These are phyloP conservation scores for Magallana gigas DNA, from an alignment of 1,140 invertebrate species.

Conservation along the genomic window DNA sequence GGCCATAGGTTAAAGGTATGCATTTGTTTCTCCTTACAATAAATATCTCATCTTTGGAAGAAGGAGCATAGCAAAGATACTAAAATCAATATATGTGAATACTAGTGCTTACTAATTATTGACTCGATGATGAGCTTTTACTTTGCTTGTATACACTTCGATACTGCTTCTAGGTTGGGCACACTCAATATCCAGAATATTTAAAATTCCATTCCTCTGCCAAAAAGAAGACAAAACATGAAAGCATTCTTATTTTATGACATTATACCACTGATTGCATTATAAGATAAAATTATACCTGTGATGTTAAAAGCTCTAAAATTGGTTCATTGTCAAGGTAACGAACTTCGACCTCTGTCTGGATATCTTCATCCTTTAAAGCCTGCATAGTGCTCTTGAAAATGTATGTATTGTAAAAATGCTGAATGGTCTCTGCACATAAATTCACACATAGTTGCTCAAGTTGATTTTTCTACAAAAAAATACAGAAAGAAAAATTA, in stretches of 20 bases:
- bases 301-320: slow-evolving; percentile 95
- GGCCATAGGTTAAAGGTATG: too few relatives aligned
- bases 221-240: slow-evolving; percentile 45
- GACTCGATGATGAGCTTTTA: slow-evolving; percentile 62
- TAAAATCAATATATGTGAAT: background rate
- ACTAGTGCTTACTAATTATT: slow-evolving; percentile 64
- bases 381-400: slow-evolving; percentile 97
- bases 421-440: slow-evolving; percentile 97
- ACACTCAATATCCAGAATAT: slow-evolving; percentile 95
- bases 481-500: slow-evolving; percentile 50
- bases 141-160: slow-evolving; percentile 53
- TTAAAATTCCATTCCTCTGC: slow-evolving; percentile 91
- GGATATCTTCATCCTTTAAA: slow-evolving; percentile 94
- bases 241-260: background rate
- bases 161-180: slow-evolving; percentile 78
- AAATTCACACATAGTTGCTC: slow-evolving; percentile 97
- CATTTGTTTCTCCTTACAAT: too few relatives aligned
- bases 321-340: slow-evolving; percentile 97
- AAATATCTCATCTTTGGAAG: too few relatives aligned
- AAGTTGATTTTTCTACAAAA: slow-evolving; percentile 87
- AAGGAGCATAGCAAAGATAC: too few relatives aligned
- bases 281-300: slow-evolving; percentile 82
- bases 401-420: slow-evolving; percentile 97
- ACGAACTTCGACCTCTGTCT: slow-evolving; percentile 93
- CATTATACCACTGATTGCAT: background rate